phyloP scores from a whole-genome alignment of 2,888 invertebrate genomes.

The Lymantria monacha region DNA sequence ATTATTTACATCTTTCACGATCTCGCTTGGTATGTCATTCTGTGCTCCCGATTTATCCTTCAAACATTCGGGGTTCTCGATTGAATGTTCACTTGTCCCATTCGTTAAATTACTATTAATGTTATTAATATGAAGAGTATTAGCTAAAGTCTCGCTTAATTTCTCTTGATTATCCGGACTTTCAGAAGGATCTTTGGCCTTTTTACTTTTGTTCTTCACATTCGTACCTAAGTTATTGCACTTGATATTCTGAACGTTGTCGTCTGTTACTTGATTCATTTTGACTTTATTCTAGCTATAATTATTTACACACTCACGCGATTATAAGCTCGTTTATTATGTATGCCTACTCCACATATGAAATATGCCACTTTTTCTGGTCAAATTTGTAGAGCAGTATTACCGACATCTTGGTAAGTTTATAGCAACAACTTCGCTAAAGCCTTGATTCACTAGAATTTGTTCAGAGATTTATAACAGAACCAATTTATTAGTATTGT shows the following conservation, averaged over 20 bases:
- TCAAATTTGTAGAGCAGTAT: conserved; percentile 74
- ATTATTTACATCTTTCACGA: conserved; percentile 64
- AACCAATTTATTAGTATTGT: conserved; percentile 42
- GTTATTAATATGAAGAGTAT: conserved; percentile 71
- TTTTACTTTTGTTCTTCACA: conserved; percentile 73
- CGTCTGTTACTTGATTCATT: conserved; percentile 73
- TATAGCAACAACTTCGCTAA: conserved; percentile 51
- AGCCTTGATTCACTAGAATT: conserved; percentile 41
- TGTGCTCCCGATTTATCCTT: conserved; percentile 46
- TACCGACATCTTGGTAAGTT: conserved; percentile 77
- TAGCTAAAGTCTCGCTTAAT: conserved; percentile 65
- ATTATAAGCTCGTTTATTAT: conserved; percentile 53
- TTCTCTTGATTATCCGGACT: conserved; percentile 62
- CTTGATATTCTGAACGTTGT: conserved; percentile 66
- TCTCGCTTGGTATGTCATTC: conserved; percentile 45
- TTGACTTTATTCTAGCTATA: conserved; percentile 63
- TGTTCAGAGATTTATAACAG: conserved; percentile 36
- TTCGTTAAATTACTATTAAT: conserved; percentile 72
- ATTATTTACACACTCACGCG: conserved; percentile 71
- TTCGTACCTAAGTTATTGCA: conserved; percentile 67
- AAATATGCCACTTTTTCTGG: conserved; percentile 68
- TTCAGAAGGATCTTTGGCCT: conserved; percentile 76
- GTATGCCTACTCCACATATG: conserved; percentile 42
- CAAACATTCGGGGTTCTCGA: conserved; percentile 47
- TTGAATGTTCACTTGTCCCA: conserved; percentile 70